phyloP scores from a whole-genome alignment of 2,113 vertebrate species.

The Tonatia bakeri region DNA sequence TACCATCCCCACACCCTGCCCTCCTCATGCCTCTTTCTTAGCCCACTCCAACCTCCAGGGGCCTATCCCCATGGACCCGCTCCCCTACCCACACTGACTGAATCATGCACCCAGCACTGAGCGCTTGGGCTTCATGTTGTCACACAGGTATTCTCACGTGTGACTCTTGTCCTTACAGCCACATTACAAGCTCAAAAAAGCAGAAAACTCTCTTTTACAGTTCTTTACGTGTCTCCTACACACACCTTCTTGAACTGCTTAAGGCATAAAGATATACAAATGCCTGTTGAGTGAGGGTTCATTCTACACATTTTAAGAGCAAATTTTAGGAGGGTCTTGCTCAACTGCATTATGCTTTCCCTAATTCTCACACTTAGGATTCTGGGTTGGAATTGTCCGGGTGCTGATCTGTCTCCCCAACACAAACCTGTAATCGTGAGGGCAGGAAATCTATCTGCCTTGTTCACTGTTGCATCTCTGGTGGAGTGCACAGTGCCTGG shows the following conservation, averaged over 20 bases:
- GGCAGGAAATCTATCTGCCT: background rate
- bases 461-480: background rate
- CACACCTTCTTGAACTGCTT: background rate
- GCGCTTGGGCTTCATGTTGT: background rate
- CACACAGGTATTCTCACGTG: background rate
- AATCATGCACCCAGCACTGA: background rate
- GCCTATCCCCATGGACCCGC: background rate
- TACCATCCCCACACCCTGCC: background rate
- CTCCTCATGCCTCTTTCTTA: background rate
- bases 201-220: background rate
- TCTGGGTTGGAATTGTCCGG: background rate
- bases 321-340: conserved; percentile 8
- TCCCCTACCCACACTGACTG: background rate
- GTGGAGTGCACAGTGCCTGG: background rate
- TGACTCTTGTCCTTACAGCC: background rate
- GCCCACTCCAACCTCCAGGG: background rate
- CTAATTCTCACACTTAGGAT: background rate
- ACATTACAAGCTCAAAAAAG: background rate
- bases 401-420: background rate
- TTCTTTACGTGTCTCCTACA: background rate
- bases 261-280: background rate
- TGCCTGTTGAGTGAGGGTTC: background rate
- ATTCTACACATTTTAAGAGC: background rate
- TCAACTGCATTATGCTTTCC: background rate
- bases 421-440: background rate